Conservation (phyloP, 2,113 vertebrate species). For the Cephalopholis sonnerati region DNA sequence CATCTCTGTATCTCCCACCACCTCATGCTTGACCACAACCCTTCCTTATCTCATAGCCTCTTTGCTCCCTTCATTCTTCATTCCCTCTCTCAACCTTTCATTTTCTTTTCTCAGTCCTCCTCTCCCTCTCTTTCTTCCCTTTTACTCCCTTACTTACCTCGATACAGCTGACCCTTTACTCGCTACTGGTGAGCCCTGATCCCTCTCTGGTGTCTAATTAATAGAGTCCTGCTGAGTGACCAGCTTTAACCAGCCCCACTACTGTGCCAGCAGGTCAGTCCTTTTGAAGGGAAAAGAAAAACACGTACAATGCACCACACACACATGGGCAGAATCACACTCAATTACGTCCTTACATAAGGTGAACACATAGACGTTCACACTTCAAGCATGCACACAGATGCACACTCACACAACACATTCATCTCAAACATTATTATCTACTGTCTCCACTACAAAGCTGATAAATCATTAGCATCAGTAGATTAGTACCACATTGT, state of each 20-base stretch:
- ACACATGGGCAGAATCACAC: neutral
- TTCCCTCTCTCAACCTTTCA: neutral
- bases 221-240: constrained; percentile 41
- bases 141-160: neutral
- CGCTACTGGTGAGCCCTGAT: constrained; percentile 21
- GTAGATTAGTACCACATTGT: constrained; percentile 3
- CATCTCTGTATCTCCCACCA: neutral
- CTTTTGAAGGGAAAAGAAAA: neutral
- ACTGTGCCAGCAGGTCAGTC: constrained; percentile 24
- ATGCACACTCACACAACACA: neutral
- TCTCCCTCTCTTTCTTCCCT: neutral
- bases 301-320: neutral
- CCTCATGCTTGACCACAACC: neutral
- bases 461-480: neutral
- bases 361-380: neutral
- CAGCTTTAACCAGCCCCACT: constrained; percentile 12
- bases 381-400: too few relatives aligned
- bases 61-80: neutral
- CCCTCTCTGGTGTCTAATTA: constrained; percentile 53
- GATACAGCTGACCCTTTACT: constrained; percentile 7
- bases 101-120: neutral
- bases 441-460: neutral
- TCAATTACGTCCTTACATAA: neutral
- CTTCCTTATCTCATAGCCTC: neutral
- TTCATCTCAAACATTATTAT: neutral